These are phyloP conservation scores for Scrobipalpa costella DNA, from an alignment of 2,888 invertebrate genomes.

Conservation along the genomic window DNA sequence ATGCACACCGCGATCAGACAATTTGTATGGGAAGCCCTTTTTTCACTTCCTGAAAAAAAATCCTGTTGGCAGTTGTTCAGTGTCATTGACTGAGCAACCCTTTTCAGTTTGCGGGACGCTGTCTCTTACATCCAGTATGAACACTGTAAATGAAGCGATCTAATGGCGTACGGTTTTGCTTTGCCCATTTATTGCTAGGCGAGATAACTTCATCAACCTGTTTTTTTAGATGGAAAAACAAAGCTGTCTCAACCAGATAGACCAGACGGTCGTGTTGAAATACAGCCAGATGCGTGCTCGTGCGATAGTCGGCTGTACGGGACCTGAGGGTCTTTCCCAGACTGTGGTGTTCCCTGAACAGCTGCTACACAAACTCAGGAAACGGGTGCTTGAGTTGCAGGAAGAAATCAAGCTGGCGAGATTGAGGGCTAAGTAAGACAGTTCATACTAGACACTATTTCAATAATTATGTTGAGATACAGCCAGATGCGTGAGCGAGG, in stretches of 20 bases:
- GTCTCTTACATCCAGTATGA: too few relatives aligned
- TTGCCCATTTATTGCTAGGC: too few relatives aligned
- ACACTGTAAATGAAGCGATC: too few relatives aligned
- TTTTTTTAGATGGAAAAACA: slow-evolving; percentile 85
- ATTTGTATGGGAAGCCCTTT: too few relatives aligned
- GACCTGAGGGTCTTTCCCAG: slow-evolving; percentile 62
- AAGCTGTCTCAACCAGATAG: slow-evolving; percentile 88
- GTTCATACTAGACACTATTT: too few relatives aligned
- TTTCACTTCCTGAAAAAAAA: too few relatives aligned
- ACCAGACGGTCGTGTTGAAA: slow-evolving; percentile 84
- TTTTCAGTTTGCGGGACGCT: too few relatives aligned
- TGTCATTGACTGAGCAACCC: too few relatives aligned
- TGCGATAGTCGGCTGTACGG: slow-evolving; percentile 66
- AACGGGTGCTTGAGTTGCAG: slow-evolving; percentile 83
- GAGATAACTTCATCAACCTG: background rate
- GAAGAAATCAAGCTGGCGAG: slow-evolving; percentile 84
- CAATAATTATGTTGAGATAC: slow-evolving; percentile 45
- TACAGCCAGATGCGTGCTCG: slow-evolving; percentile 84
- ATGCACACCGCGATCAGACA: too few relatives aligned
- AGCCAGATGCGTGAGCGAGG: too few relatives aligned
- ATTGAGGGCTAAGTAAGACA: slow-evolving; percentile 80
- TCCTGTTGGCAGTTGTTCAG: too few relatives aligned
- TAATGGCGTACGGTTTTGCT: background rate
- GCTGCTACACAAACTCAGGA: slow-evolving; percentile 79
- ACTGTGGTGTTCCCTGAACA: slow-evolving; percentile 84